Evolutionary conservation across 2,888 invertebrate species (phyloP).

Genomic region (Agrotis segetum): DNA sequence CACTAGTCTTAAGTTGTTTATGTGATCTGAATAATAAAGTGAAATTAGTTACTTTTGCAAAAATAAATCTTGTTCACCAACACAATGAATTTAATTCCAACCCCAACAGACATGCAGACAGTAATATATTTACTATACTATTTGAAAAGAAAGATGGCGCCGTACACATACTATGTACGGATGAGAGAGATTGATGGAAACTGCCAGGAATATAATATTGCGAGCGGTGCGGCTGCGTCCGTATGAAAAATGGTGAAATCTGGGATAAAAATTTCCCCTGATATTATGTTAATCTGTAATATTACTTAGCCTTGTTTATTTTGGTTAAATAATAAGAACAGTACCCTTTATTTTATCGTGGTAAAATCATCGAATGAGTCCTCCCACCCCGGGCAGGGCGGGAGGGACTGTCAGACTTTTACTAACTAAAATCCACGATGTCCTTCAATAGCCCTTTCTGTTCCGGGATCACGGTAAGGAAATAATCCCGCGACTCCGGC

Average conservation of each 20-base stretch:
- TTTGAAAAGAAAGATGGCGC: slow-evolving; percentile 32
- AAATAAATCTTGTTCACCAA: neutral
- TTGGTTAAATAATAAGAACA: no score
- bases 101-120: neutral
- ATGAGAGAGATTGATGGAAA: slow-evolving; percentile 42
- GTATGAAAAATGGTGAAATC: slow-evolving; percentile 24
- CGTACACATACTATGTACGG: neutral
- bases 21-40: no score
- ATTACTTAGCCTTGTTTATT: neutral
- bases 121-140: slow-evolving; percentile 37
- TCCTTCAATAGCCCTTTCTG: no score
- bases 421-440: no score
- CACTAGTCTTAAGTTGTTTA: no score
- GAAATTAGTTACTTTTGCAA: no score
- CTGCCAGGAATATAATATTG: slow-evolving; percentile 31
- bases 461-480: no score
- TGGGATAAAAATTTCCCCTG: slow-evolving; percentile 9
- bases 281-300: slow-evolving; percentile 3
- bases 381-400: no score
- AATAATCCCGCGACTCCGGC: no score
- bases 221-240: slow-evolving; percentile 10
- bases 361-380: no score
- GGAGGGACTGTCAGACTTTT: no score
- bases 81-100: slow-evolving; percentile 10
- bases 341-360: no score